phyloP scores from a whole-genome alignment of 2,113 vertebrate genomes.

The Ptyas mucosa region DNA sequence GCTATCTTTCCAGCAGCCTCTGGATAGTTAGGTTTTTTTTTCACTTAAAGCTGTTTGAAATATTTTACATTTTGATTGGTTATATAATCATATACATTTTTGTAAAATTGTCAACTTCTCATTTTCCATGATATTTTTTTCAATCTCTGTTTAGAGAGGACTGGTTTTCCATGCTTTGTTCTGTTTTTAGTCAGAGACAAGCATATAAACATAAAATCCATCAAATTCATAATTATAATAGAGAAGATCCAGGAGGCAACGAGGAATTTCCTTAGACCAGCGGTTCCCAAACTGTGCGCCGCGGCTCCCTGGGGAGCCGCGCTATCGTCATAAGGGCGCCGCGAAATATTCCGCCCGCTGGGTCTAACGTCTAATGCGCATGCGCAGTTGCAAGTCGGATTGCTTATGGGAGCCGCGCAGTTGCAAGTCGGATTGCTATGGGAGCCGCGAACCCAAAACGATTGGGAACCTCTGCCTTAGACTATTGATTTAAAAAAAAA shows the following conservation, averaged over 20 bases:
- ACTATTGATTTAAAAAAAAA: not conserved
- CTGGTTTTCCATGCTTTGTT: not conserved
- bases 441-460: too few species aligned
- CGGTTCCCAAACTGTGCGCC: too few species aligned
- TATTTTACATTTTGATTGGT: not conserved
- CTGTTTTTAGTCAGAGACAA: not conserved
- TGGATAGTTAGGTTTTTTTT: not conserved
- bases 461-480: too few species aligned
- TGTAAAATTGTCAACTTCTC: not conserved
- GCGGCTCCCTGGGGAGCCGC: too few species aligned
- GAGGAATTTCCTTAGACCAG: not conserved
- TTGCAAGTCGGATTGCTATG: too few species aligned
- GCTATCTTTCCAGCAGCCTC: not conserved
- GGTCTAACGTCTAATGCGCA: too few species aligned
- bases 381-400: too few species aligned
- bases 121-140: not conserved
- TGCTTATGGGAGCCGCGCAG: too few species aligned
- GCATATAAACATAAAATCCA: not conserved
- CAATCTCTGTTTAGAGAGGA: not conserved
- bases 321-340: too few species aligned
- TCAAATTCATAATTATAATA: not conserved
- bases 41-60: not conserved
- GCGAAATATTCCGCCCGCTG: too few species aligned
- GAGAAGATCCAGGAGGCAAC: not conserved
- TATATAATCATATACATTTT: not conserved